Evolutionary conservation across 1,140 invertebrate species (phyloP).

Genomic region (Cotesia chilonis): DNA sequence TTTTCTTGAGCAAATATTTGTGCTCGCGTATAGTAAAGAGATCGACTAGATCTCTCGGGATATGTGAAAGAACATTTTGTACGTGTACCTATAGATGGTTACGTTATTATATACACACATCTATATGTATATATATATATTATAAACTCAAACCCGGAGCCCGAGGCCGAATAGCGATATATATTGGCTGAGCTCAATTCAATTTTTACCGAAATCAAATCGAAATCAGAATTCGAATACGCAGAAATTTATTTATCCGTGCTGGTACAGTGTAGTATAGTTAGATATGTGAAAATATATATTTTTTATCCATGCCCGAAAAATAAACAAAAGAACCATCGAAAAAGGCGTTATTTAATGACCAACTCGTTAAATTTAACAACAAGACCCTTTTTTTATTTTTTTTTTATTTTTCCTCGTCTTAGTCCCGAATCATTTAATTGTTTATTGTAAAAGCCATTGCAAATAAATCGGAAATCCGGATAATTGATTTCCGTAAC

Average conservation of each 20-base stretch:
- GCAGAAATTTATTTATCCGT: constrained; percentile 7
- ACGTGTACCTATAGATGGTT: too few species aligned
- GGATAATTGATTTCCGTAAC: constrained; percentile 7
- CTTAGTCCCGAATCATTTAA: background rate
- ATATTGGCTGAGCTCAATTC: constrained; percentile 5
- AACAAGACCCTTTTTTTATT: too few species aligned
- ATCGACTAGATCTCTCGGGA: too few species aligned
- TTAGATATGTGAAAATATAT: background rate
- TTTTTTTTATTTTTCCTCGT: background rate
- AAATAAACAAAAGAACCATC: too few species aligned
- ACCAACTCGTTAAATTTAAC: too few species aligned
- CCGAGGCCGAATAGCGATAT: background rate
- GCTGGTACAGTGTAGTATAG: background rate
- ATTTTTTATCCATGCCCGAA: background rate
- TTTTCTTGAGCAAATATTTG: too few species aligned
- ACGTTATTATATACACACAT: background rate
- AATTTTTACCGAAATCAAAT: constrained; percentile 29
- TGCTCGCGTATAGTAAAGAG: too few species aligned
- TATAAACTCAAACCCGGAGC: background rate
- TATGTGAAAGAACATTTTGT: too few species aligned
- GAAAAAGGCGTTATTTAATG: too few species aligned
- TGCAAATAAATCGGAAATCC: too few species aligned
- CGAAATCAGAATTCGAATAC: constrained; percentile 18
- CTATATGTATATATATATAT: background rate
- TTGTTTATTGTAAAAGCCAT: background rate